phyloP scores from a whole-genome alignment of 2,888 invertebrate species.

The Vesta saturnalis region DNA sequence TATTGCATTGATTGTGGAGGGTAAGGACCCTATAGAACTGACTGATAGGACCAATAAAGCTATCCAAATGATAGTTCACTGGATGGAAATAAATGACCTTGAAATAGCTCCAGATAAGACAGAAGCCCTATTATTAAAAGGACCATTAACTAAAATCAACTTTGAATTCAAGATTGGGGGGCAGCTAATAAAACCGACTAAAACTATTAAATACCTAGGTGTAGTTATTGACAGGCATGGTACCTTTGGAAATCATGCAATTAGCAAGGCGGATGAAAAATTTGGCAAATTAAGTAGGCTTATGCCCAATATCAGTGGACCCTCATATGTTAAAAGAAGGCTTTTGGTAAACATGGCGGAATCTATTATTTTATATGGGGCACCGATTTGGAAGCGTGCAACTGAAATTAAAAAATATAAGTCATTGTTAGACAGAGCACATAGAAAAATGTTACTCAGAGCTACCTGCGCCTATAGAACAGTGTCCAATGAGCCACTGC shows the following conservation, averaged over 20 bases:
- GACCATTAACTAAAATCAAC: neutral
- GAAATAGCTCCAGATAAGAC: neutral
- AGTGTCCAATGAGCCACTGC: neutral
- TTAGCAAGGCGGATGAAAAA: neutral
- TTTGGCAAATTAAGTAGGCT: too few species aligned
- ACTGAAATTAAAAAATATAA: neutral
- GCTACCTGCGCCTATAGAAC: neutral
- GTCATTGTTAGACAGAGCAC: neutral
- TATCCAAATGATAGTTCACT: neutral
- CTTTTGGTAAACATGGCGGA: neutral
- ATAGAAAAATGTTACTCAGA: neutral
- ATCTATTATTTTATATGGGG: too few species aligned
- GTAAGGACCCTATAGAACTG: neutral
- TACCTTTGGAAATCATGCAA: neutral
- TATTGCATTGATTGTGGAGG: conserved; percentile 7
- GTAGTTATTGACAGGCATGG: too few species aligned
- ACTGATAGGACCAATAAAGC: neutral
- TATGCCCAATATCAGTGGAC: too few species aligned
- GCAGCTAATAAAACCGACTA: neutral
- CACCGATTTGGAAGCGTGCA: too few species aligned
- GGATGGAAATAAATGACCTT: neutral
- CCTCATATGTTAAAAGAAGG: neutral
- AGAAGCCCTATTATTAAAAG: neutral
- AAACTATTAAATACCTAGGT: too few species aligned
- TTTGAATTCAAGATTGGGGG: neutral